These are phyloP conservation scores for Stenchaetothrips biformis DNA, from an alignment of 2,888 invertebrate genomes.

Conservation along the genomic window DNA sequence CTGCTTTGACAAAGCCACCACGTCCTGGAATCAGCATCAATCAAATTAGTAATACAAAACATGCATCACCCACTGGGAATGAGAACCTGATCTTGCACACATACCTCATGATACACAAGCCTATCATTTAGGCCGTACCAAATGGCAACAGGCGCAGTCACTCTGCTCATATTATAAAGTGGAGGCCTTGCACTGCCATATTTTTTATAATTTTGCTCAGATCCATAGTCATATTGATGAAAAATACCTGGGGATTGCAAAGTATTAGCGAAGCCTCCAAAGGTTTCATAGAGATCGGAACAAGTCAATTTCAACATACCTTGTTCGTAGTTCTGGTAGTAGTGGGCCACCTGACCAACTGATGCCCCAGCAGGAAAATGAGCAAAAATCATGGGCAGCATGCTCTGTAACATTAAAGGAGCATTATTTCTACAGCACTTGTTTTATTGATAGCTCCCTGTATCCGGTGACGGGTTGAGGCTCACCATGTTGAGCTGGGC, in stretches of 20 bases:
- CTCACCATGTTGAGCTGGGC: slow-evolving; percentile 43
- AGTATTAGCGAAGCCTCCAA: no score
- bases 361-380: slow-evolving; percentile 35
- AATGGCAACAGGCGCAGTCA: neutral
- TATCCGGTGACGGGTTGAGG: no score
- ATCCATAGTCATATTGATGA: neutral
- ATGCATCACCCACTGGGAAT: neutral
- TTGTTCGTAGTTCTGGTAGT: slow-evolving; percentile 33
- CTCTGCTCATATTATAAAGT: neutral
- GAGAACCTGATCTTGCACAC: neutral
- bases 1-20: slow-evolving; percentile 35
- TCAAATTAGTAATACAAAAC: neutral
- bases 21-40: slow-evolving; percentile 36
- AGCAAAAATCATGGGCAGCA: slow-evolving; percentile 34
- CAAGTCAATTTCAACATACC: slow-evolving; percentile 11
- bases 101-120: neutral
- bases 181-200: neutral
- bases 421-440: no score
- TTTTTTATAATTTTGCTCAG: neutral
- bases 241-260: neutral
- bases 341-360: slow-evolving; percentile 33
- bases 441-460: no score
- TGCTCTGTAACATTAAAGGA: slow-evolving; percentile 30
- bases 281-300: neutral
- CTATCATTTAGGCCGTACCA: slow-evolving; percentile 3